Percentiles rank a stretch among this genome's conserved stretches.
These are phyloP conservation scores for Dryadula phaetusa DNA, from an alignment of 2,888 invertebrate species.

Conservation along the genomic window DNA sequence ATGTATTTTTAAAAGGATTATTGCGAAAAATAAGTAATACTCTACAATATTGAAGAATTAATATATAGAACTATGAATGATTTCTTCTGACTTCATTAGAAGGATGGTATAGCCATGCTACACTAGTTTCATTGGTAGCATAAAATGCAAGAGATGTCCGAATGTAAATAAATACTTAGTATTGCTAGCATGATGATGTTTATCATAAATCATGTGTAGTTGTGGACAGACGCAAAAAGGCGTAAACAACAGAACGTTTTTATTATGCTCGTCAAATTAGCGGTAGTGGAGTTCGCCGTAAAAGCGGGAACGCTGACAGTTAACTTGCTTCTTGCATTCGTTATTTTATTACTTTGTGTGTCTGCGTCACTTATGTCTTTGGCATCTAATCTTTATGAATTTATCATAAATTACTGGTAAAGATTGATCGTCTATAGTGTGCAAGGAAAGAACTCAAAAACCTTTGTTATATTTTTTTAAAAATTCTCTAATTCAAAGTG, in stretches of 20 bases:
- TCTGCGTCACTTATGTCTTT: not conserved
- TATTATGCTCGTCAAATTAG: slow-evolving; percentile 37
- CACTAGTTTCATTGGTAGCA: no score
- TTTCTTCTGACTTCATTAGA: no score
- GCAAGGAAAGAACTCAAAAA: no score
- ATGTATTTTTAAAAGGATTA: no score
- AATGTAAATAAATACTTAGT: not conserved
- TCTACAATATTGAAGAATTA: no score
- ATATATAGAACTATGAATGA: no score
- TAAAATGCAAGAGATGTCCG: no score
- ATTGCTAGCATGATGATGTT: not conserved
- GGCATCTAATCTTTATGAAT: not conserved
- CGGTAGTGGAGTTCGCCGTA: slow-evolving; percentile 26
- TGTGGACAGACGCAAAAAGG: slow-evolving; percentile 10
- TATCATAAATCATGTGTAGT: slow-evolving; percentile 2
- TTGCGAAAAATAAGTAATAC: no score
- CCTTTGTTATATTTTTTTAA: no score
- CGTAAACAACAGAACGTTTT: slow-evolving; percentile 23
- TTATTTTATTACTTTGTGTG: slow-evolving; percentile 19
- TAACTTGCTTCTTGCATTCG: slow-evolving; percentile 17
- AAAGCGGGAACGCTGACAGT: slow-evolving; percentile 25
- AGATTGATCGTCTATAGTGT: no score
- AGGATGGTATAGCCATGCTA: no score
- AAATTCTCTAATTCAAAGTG: no score
- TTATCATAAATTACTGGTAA: not conserved